Conservation (phyloP, 2,888 invertebrate genomes). For the Alloplasta piceator region DNA sequence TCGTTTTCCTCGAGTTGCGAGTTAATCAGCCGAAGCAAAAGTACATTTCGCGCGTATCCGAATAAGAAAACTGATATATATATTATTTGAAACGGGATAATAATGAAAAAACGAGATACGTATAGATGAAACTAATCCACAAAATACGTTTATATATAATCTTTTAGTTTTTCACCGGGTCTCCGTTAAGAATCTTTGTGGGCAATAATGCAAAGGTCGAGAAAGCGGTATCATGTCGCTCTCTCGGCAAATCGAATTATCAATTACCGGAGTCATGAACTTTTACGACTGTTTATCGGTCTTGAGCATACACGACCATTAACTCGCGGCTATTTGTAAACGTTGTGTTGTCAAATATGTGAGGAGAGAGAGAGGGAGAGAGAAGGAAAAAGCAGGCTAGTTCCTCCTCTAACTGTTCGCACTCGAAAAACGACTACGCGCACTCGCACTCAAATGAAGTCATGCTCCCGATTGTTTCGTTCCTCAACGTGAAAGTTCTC, state of each 20-base stretch:
- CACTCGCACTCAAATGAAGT: too few species aligned
- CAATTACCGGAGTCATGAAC: conserved; percentile 54
- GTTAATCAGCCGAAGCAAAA: conserved; percentile 47
- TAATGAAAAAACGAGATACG: conserved; percentile 3
- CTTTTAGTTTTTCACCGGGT: conserved; percentile 43
- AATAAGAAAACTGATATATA: conserved; percentile 3
- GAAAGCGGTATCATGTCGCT: conserved; percentile 37
- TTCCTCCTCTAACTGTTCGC: too few species aligned
- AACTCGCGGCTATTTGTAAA: too few species aligned
- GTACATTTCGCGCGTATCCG: conserved; percentile 22
- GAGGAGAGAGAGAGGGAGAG: too few species aligned
- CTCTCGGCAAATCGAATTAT: conserved; percentile 57
- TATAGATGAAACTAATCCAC: too few species aligned
- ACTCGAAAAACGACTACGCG: too few species aligned
- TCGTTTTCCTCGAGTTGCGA: conserved; percentile 48
- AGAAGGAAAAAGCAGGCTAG: too few species aligned
- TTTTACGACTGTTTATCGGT: conserved; percentile 7
- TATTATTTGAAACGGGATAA: not conserved
- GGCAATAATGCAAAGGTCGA: conserved; percentile 32
- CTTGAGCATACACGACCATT: not conserved
- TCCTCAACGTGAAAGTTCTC: too few species aligned
- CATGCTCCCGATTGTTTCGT: too few species aligned
- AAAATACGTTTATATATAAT: conserved; percentile 39
- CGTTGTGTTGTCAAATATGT: too few species aligned
- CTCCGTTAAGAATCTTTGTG: conserved; percentile 19